Base-by-base conservation (phyloP, 2,113 vertebrate genomes). In the Corydoras maculifer region DNA sequence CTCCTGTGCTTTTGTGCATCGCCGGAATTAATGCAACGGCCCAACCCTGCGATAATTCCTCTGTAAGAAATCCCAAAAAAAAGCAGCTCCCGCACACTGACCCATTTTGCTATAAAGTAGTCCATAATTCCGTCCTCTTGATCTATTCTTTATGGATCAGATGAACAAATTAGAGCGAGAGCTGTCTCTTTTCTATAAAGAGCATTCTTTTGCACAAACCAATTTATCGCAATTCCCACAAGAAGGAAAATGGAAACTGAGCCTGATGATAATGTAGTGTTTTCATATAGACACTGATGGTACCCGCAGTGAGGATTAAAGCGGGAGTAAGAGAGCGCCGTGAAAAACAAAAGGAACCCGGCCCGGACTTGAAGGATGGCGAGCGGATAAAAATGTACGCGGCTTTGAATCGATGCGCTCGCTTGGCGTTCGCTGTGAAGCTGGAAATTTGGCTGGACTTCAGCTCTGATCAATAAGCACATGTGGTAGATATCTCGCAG, bases 21-120 rank as follows among this genome's bases (percentile, higher is more conserved):
- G 81, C 86, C 86, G 86, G 85, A 86, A 88, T 87, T 90, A 87
- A 88, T 89, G 85, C 78, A 82, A 74, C 87, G 88, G 90, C 90
- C 90, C 86, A 89, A 70, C 82, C 88, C 85, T 81, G 81, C 83
- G 85, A 72, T 77, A 79, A 72, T 76, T 82, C 78, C 62, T 82
- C 78, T 71, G 78, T 79, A 84, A 81, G 83, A 86, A 25, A 25
- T 25, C 18, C 18, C 18, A 25, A 87, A 86, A 82, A 43, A 43
- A 43, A 43, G 7, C 4, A 87, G 85, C 85, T 85, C 18, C 18
- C 18, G 18, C 73, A 80, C 81, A 82, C 79, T 90, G 87, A 87
- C 87, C 90, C 80, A 90, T 86, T 89, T 89, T 79, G 73, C 79
- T 79, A 69, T 80, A 83, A 89, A 87, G 82, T 87, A 88, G 85